A percentile compares a stretch with the other conserved stretches of the same genome.
Evolutionary conservation across 1,140 invertebrate genomes (phyloP).

Genomic region (Bilobella aurantiaca): DNA sequence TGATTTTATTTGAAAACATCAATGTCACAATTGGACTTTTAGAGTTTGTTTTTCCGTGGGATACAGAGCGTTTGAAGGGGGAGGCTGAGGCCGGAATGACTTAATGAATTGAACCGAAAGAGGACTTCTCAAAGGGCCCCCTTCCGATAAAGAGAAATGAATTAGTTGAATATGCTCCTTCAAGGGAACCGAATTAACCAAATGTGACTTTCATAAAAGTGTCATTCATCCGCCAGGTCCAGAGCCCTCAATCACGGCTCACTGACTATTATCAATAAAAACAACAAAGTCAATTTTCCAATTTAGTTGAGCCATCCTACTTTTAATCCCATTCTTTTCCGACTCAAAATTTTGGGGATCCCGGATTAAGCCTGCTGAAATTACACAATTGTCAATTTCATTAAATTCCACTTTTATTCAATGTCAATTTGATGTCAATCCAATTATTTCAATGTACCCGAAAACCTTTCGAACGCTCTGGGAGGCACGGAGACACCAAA

Average conservation of each 20-base stretch:
- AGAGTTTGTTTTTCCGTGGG: conserved; percentile 8
- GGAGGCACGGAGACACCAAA: too few relatives aligned
- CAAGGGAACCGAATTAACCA: not conserved
- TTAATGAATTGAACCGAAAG: conserved; percentile 3
- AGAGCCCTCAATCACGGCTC: conserved; percentile 21
- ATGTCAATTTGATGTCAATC: not conserved
- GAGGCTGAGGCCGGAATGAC: not conserved
- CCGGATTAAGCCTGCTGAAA: too few relatives aligned
- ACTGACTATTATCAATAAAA: conserved; percentile 19
- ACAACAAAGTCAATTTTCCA: conserved; percentile 31
- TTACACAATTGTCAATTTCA: too few relatives aligned
- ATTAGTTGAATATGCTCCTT: not conserved
- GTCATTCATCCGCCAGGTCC: not conserved
- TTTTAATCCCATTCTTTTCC: too few relatives aligned
- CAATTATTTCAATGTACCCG: not conserved
- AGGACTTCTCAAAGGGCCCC: not conserved
- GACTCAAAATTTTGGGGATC: too few relatives aligned
- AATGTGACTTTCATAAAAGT: not conserved
- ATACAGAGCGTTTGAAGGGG: too few relatives aligned
- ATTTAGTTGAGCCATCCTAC: too few relatives aligned
- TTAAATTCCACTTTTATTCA: not conserved
- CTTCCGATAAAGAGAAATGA: conserved; percentile 4
- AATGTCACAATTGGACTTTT: conserved; percentile 4
- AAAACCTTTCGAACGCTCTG: not conserved
- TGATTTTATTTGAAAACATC: conserved; percentile 9